A percentile compares a stretch with the other conserved stretches of the same genome.
Evolutionary conservation across 1,140 invertebrate genomes (phyloP).

Genomic region (Drosophila tropicalis): DNA sequence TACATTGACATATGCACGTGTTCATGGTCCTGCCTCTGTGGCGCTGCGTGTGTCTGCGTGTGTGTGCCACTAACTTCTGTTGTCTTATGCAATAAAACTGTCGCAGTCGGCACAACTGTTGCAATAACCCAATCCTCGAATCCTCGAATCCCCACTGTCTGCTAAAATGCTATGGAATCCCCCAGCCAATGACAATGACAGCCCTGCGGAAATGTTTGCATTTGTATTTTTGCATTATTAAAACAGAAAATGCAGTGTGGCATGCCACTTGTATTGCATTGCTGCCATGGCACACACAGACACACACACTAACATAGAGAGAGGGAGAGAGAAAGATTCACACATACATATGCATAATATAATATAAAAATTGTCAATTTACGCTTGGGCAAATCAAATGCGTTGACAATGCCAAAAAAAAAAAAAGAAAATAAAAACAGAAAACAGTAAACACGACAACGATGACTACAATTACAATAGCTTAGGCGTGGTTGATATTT

Average conservation of each 20-base stretch:
- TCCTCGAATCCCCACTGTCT: not conserved
- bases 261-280: slow-evolving; percentile 44
- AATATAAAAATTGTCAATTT: slow-evolving; percentile 68
- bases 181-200: slow-evolving; percentile 31
- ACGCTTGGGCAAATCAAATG: slow-evolving; percentile 52
- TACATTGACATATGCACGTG: slow-evolving; percentile 16
- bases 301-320: not conserved
- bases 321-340: too few species aligned
- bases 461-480: slow-evolving; percentile 27
- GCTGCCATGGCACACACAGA: slow-evolving; percentile 15
- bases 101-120: slow-evolving; percentile 65
- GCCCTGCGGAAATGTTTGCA: slow-evolving; percentile 76
- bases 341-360: slow-evolving; percentile 58
- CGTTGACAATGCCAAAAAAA: slow-evolving; percentile 59
- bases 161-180: slow-evolving; percentile 32
- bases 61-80: slow-evolving; percentile 78
- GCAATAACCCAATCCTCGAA: slow-evolving; percentile 55
- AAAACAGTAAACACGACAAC: slow-evolving; percentile 19
- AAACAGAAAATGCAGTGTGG: slow-evolving; percentile 75
- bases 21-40: not conserved
- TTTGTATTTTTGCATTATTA: slow-evolving; percentile 81
- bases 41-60: slow-evolving; percentile 9
- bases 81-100: slow-evolving; percentile 81
- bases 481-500: slow-evolving; percentile 15
- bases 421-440: too few species aligned